Evolutionary conservation across 2,113 vertebrate genomes (phyloP), one percentile per base, ranked within the genome.

Genomic region (Sebastes fasciatus): DNA sequence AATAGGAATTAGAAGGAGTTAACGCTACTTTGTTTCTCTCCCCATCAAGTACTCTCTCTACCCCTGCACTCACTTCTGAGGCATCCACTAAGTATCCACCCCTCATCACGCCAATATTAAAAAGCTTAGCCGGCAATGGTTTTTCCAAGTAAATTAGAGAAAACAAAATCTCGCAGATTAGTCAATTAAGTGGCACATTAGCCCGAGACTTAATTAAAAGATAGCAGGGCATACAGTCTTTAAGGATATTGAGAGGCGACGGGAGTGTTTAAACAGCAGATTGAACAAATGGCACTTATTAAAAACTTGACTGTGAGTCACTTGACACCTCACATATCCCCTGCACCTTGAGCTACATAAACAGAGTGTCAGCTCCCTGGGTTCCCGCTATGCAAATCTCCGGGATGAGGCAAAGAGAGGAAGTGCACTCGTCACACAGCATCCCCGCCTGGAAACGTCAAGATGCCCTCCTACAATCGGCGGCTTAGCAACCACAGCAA

Each of bases 131-230:
- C 85, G 79, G 73, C 85, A 83, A 92, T 88, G 91, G 88, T 93
- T 96, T 96, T 95, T 94, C 34, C 93, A 92, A 96, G 92, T 94
- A 95, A 95, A 96, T 95, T 89, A 95, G 87, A 95, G 94, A 96
- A 95, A 96, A 96, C 95, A 95, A 96, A 95, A 96, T 96, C 93
- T 94, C 92, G 81, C 86, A 91, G 95, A 96, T 96, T 95, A 95
- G 95, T 94, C 94, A 95, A 95, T 96, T 96, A 96, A 94, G 93
- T 93, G 93, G 92, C 94, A 96, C 93, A 96, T 96, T 96, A 96
- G 95, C 91, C 91, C 57, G 74, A 90, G 94, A 94, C 92, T 95
- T 96, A 95, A 96, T 96, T 96, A 96, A 95, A 96, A 96, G 94
- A 95, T 95, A 95, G 89, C 77, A 72, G 86, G 90, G 84, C 89